Evolutionary conservation across 2,797 vertebrate genomes (phyloP).

Genomic region (Lemur catta): DNA sequence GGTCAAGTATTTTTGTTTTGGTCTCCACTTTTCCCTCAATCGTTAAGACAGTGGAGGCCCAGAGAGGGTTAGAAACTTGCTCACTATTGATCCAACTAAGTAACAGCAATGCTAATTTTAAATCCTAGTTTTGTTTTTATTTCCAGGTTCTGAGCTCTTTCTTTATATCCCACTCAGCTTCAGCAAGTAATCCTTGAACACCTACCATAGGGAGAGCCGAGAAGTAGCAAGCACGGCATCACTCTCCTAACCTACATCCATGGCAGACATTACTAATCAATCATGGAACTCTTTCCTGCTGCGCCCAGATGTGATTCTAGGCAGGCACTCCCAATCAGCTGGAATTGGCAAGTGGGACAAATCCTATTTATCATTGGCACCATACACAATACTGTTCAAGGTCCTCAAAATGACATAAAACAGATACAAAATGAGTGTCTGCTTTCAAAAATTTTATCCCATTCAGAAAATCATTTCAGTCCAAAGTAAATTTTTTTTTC

Average conservation of each 20-base stretch:
- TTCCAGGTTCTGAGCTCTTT: not conserved
- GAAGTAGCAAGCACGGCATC: fast-evolving
- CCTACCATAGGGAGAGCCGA: not conserved
- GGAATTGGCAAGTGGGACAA: not conserved
- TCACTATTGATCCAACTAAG: not conserved
- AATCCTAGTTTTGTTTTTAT: not conserved
- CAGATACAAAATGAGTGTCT: not conserved
- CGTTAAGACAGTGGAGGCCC: not conserved
- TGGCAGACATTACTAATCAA: slow-evolving; percentile 47
- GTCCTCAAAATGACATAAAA: not conserved
- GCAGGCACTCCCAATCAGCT: not conserved
- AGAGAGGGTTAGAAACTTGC: not conserved
- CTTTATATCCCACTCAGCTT: not conserved
- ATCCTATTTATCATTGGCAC: not conserved
- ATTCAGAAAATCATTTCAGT: not conserved
- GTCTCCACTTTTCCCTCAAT: not conserved
- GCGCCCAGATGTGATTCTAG: not conserved
- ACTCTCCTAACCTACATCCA: not conserved
- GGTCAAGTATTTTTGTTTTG: slow-evolving; percentile 1
- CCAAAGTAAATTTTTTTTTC: not conserved
- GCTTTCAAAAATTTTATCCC: not conserved
- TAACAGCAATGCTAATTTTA: not conserved
- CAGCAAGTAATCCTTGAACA: not conserved
- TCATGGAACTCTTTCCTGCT: not conserved
- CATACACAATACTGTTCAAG: not conserved